A percentile compares a stretch with the other conserved stretches of the same genome.
These are phyloP conservation scores for Eristalinus aeneus DNA, from an alignment of 2,888 invertebrate genomes.

Conservation along the genomic window DNA sequence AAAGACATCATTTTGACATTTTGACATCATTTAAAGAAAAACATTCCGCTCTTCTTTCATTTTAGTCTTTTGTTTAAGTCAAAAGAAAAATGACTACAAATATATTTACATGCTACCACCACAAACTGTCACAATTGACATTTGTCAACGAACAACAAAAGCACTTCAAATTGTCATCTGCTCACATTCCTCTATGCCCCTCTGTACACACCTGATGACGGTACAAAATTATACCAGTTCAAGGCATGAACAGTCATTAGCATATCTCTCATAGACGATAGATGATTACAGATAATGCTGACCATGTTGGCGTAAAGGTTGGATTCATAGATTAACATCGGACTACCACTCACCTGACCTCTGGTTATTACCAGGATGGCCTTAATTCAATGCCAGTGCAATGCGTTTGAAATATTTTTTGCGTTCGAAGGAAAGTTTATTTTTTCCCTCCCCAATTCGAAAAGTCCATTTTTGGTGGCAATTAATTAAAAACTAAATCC, in stretches of 20 bases:
- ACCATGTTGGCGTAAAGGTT: background rate
- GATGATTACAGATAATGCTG: background rate
- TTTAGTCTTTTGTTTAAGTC: too few species aligned
- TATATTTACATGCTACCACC: too few species aligned
- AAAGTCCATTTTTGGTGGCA: background rate
- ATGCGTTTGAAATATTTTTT: background rate
- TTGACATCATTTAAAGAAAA: too few species aligned
- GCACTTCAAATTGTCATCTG: background rate
- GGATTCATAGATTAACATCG: conserved; percentile 9
- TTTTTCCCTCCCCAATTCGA: background rate
- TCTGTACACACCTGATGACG: conserved; percentile 11
- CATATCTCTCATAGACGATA: conserved; percentile 10
- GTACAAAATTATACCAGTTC: conserved; percentile 34
- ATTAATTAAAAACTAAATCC: background rate
- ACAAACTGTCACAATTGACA: too few species aligned
- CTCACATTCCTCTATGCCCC: background rate
- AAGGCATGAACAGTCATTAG: conserved; percentile 49
- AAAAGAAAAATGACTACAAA: too few species aligned
- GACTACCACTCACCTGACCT: conserved; percentile 13
- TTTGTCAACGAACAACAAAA: too few species aligned
- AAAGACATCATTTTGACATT: too few species aligned
- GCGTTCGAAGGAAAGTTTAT: background rate
- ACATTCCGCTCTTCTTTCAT: too few species aligned
- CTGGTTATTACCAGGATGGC: conserved; percentile 9
- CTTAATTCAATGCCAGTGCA: conserved; percentile 38